These are phyloP conservation scores for Psammodynastes pulverulentus DNA, from an alignment of 2,113 vertebrate species.

Conservation along the genomic window DNA sequence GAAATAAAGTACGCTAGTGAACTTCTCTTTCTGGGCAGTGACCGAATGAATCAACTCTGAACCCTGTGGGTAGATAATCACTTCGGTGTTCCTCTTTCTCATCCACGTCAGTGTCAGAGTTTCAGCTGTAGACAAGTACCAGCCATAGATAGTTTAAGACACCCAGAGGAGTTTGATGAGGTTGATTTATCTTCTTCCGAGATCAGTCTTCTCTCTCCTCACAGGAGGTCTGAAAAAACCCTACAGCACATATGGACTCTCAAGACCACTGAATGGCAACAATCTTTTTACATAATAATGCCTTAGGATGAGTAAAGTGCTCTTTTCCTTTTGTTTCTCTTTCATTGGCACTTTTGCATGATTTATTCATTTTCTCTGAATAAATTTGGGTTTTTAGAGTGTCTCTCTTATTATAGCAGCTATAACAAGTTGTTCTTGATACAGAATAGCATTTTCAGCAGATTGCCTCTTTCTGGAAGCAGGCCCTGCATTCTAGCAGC, in stretches of 20 bases:
- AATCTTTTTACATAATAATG: background rate
- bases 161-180: background rate
- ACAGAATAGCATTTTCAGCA: constrained; percentile 32
- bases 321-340: background rate
- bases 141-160: background rate
- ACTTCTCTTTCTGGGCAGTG: background rate
- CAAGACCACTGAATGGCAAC: background rate
- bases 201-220: background rate
- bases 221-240: background rate
- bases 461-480: background rate
- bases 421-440: constrained; percentile 25
- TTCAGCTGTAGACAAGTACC: background rate
- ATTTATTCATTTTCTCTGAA: background rate
- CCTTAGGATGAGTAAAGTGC: background rate
- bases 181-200: background rate
- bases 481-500: background rate
- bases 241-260: too few species aligned
- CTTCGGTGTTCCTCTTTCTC: too few species aligned
- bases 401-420: background rate
- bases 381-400: background rate
- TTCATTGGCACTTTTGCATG: background rate
- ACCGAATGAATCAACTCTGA: background rate
- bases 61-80: background rate
- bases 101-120: background rate
- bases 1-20: background rate